Base-by-base conservation (phyloP, 2,797 vertebrate genomes). In the Phrynocephalus guinanensis region DNA sequence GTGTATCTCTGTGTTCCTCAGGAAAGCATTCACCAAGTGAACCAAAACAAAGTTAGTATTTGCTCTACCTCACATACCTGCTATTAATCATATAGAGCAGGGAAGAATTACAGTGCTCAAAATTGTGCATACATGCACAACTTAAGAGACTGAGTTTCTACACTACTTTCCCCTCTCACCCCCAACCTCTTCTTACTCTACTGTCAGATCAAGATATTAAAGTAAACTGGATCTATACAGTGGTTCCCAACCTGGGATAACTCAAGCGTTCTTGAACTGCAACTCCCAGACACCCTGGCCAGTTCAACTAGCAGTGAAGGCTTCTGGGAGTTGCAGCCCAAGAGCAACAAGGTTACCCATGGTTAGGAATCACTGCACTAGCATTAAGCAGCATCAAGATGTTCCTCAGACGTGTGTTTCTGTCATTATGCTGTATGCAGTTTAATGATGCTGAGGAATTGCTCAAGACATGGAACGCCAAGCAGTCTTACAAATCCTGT, bases 311-410 rank as follows among this genome's bases (percentile, higher is more conserved):
- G 52, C 8, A 2, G 52, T 56, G 52, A 56, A 56, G 52, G 9
- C 52, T 56, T 56, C 52, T 56, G 10, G 52, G 52, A 56, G 52
- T 13, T 15, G 13, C 52, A 56, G 52, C 13, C 52, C 52, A 56
- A 56, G 13, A 56, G 13, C 52, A 56, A 2, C 52, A 7, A 13
- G 52, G 52, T 56, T 56, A 56, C 52, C 9, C 52, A 56, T 10
- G 13, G 52, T 56, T 56, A 13, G 52, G 52, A 56, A 56, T 13
- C 52, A 15, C 52, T 56, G 11, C 52, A 10, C 13, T 56, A 10
- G 52, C 52, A 56, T 88, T 88, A 71, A 83, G 76, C 79, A 68
- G 77, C 77, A 52, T 88, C 68, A 83, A 84, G 76, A 72, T 79
- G 26, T 78, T 72, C 10, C 1, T 79, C 68, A 88, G 67, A 73